Evolutionary conservation across 2,888 invertebrate species (phyloP), one percentile per base, ranked within the genome.

Genomic region (Dolomedes plantarius): DNA sequence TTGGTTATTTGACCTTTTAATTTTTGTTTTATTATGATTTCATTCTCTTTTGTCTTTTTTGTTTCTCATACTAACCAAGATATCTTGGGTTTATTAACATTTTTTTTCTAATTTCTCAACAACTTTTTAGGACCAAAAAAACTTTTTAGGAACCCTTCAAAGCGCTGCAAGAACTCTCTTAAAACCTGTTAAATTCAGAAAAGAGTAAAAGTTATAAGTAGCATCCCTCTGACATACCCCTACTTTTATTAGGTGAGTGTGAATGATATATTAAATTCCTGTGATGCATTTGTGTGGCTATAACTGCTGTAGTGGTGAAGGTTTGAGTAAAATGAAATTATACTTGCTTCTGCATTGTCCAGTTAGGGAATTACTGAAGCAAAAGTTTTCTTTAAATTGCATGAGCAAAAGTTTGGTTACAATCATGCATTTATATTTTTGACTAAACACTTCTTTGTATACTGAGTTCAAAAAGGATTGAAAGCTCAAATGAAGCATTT

Each of bases 71-170:
- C 39, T 74, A 74, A 81, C 74, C 81, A 68, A 71, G 68, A 68
- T 67, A n/a, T 31, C 62, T 36, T 79, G 65, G 72, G 65, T 74
- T 28, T 81, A 80, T 73, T 81, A 81, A 81, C 74, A 74, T 6
- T 36, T 69, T n/a, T n/a, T 56, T 83, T 79, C n/a, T 83, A 83
- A 83, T 83, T 83, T 83, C 68, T 50, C 67, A 77, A 85, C 72
- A 85, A 85, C 77, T 85, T 85, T 83, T 85, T 85, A 85, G 83
- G 83, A 85, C 67, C 83, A 77, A 85, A 85, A 85, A 85, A 85
- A 85, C 83, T 85, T 85, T 85, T 85, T 85, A 85, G 77, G 83
- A 41, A 77, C 77, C 36, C 77, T 85, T 29, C 83, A 85, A 85
- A 77, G 67, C 29, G 83, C 83, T 9, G 83, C 83, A 85, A 85